These are phyloP conservation scores for Erebia ligea DNA, from an alignment of 2,888 invertebrate genomes.

Conservation along the genomic window DNA sequence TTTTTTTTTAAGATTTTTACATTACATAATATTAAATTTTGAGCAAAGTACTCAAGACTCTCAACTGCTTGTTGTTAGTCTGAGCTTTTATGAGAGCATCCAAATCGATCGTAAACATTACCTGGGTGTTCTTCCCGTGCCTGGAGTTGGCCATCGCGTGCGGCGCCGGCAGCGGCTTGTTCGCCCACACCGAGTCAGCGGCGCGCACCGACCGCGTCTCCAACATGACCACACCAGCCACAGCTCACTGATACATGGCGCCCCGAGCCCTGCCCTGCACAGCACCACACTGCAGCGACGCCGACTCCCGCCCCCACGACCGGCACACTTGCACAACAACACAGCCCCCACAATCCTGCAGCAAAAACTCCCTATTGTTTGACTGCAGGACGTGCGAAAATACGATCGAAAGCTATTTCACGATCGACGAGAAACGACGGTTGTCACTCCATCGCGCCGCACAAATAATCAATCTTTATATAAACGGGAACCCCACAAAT, in stretches of 20 bases:
- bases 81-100: not conserved
- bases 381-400: slow-evolving; percentile 66
- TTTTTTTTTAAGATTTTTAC: no score
- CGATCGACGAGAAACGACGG: slow-evolving; percentile 58
- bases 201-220: slow-evolving; percentile 89
- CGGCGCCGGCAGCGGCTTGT: slow-evolving; percentile 83
- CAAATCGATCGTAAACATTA: slow-evolving; percentile 43
- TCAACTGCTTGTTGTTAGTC: not conserved
- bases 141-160: slow-evolving; percentile 81
- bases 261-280: slow-evolving; percentile 50
- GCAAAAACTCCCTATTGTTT: slow-evolving; percentile 61
- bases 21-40: not conserved
- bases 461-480: slow-evolving; percentile 18
- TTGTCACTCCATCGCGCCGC: slow-evolving; percentile 43
- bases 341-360: slow-evolving; percentile 40
- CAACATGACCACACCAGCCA: slow-evolving; percentile 82
- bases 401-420: slow-evolving; percentile 64
- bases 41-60: not conserved
- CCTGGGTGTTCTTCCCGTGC: slow-evolving; percentile 89
- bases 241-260: slow-evolving; percentile 68
- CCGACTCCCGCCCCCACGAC: slow-evolving; percentile 41
- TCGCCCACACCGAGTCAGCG: slow-evolving; percentile 88
- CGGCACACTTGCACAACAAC: slow-evolving; percentile 39
- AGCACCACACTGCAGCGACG: slow-evolving; percentile 59
- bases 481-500: slow-evolving; percentile 23